Percentiles rank a stretch among this genome's conserved stretches.
phyloP scores from a whole-genome alignment of 2,113 vertebrate species.

The Gallinago paraguaiae region DNA sequence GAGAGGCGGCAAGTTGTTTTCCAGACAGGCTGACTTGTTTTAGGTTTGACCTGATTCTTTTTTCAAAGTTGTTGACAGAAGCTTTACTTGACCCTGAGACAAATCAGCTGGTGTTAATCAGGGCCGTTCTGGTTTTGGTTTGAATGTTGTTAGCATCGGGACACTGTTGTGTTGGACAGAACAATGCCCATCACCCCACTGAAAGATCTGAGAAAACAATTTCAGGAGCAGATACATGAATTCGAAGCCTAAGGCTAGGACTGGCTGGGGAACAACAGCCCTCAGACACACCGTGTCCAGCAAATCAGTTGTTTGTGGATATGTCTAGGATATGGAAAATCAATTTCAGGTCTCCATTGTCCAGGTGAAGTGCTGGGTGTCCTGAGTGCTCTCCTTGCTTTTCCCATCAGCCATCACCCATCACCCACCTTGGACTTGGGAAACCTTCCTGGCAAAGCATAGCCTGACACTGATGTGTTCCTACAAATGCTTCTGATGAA shows the following conservation, averaged over 20 bases:
- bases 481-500: background rate
- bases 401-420: background rate
- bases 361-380: background rate
- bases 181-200: background rate
- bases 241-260: background rate
- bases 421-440: background rate
- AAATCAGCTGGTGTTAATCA: constrained; percentile 57
- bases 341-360: background rate
- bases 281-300: background rate
- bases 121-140: constrained; percentile 15
- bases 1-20: constrained; percentile 25
- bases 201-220: background rate
- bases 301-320: background rate
- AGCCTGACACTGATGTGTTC: background rate
- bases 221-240: background rate
- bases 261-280: background rate
- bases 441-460: background rate
- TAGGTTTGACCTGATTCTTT: constrained; percentile 14
- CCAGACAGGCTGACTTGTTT: constrained; percentile 45
- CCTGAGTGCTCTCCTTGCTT: background rate
- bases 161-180: background rate
- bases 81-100: constrained; percentile 44
- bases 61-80: constrained; percentile 43
- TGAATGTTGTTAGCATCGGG: background rate
- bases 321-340: background rate